Evolutionary conservation across 2,113 vertebrate species (phyloP), one percentile per base, ranked within the genome.

Genomic region (Scomber colias): DNA sequence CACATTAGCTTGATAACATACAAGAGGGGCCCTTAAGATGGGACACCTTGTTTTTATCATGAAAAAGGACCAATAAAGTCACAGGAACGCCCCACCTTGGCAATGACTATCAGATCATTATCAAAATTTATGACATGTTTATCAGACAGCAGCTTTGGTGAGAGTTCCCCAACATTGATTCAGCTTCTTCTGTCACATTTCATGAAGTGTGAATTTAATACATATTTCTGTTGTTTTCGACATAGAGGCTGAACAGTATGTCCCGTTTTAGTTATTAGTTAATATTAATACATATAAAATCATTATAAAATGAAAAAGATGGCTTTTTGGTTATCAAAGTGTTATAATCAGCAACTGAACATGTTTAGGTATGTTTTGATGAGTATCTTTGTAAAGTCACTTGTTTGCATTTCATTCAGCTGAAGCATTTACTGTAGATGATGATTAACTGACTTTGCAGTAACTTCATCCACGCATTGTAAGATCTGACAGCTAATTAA

Each of bases 311-410:
- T 59, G 6, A 21, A 56, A 59, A 24, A 12, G 19, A 55, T 55
- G 51, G 10, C 8, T 13, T 55, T 55, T 55, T 31, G 14, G 14
- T 31, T 54, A 21, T 44, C 10, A 19, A 54, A 54, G 17, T 40
- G 31, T 54, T 49, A 65, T 35, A 6, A 35, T 5, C 31, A 6
- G 31, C 31, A 35, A 35, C 44, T 63, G n/a, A 63, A 49, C 45
- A 49, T 30, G 45, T 49, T 11, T 40, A 17, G 31, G 31, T 35
- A 35, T 35, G 31, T 35, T 46, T 63, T 63, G 12, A 62, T 21
- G 60, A 46, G 40, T 63, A 46, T 63, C 21, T 63, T 63, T 63
- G 61, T 31, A 31, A 7, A 35, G 56, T 59, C 21, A 56, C 19
- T 15, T 27, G 54, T 56, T 56, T 56, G 31, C 59, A 61, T 61